phyloP scores from a whole-genome alignment of 2,797 vertebrate genomes.

The Arrhamphus sclerolepis region DNA sequence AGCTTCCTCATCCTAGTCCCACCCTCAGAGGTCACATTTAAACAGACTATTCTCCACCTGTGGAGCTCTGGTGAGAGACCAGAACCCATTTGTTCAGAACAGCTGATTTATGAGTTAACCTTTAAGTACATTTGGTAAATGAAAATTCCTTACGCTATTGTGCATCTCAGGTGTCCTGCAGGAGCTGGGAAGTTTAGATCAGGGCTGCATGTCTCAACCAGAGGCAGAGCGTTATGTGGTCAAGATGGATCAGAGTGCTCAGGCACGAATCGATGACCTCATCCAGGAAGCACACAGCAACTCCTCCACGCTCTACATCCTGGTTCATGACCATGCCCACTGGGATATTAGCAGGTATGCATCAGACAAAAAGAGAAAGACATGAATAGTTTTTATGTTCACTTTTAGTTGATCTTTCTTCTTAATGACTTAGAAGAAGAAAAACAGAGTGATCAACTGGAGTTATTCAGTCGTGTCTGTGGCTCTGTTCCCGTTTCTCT shows the following conservation, averaged over 20 bases:
- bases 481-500: conserved; percentile 4
- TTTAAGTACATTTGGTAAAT: neutral
- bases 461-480: conserved; percentile 10
- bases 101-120: neutral
- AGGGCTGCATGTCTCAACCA: conserved; percentile 84
- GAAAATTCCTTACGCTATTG: neutral
- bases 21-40: conserved; percentile 95
- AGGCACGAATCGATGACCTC: conserved; percentile 86
- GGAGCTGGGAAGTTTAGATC: conserved; percentile 90
- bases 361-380: neutral
- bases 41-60: conserved; percentile 91
- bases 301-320: conserved; percentile 91
- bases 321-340: conserved; percentile 97
- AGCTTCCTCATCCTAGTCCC: conserved; percentile 97
- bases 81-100: neutral
- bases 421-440: neutral
- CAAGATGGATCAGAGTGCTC: conserved; percentile 88
- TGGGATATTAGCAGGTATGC: conserved; percentile 92
- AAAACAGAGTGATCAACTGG: neutral
- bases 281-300: conserved; percentile 91
- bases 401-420: no score
- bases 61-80: conserved; percentile 89
- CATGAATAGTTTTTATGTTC: neutral
- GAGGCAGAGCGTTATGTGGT: conserved; percentile 89
- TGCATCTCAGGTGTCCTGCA: conserved; percentile 86